Conservation (phyloP, 2,113 vertebrate species). For the Athene cunicularia region DNA sequence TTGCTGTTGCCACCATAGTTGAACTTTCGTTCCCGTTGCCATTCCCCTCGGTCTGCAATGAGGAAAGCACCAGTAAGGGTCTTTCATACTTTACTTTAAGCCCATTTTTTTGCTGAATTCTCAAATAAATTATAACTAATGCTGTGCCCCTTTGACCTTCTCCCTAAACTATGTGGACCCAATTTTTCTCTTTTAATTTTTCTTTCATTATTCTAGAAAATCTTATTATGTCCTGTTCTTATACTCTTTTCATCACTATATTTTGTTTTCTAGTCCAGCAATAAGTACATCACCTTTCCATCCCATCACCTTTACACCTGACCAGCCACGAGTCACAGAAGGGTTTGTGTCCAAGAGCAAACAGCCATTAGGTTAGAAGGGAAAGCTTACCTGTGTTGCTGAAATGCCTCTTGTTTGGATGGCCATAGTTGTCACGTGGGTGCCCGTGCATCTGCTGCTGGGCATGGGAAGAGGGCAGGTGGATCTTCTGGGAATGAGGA, state of each 20-base stretch:
- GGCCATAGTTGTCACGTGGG: slow-evolving; percentile 86
- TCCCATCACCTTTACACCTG: background rate
- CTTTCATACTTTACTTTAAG: background rate
- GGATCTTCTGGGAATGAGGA: slow-evolving; percentile 80
- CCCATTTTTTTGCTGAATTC: background rate
- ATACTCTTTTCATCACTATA: background rate
- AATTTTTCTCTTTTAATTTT: background rate
- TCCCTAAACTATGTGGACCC: background rate
- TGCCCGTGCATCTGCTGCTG: slow-evolving; percentile 86
- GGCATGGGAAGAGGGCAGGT: slow-evolving; percentile 75
- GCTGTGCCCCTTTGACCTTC: background rate
- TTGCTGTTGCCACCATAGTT: slow-evolving; percentile 85
- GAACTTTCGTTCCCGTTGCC: slow-evolving; percentile 95
- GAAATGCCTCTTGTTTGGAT: slow-evolving; percentile 89
- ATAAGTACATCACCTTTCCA: background rate
- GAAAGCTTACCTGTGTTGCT: slow-evolving; percentile 81
- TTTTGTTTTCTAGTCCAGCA: background rate
- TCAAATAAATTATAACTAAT: background rate
- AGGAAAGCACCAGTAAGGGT: background rate
- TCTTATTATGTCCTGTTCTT: background rate
- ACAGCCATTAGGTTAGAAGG: background rate
- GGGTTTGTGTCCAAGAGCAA: background rate
- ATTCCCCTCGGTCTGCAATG: slow-evolving; percentile 87
- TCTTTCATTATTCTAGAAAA: background rate
- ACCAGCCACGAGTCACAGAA: background rate